These are phyloP conservation scores for Psylliodes chrysocephalus DNA, from an alignment of 2,888 invertebrate species.

Conservation along the genomic window DNA sequence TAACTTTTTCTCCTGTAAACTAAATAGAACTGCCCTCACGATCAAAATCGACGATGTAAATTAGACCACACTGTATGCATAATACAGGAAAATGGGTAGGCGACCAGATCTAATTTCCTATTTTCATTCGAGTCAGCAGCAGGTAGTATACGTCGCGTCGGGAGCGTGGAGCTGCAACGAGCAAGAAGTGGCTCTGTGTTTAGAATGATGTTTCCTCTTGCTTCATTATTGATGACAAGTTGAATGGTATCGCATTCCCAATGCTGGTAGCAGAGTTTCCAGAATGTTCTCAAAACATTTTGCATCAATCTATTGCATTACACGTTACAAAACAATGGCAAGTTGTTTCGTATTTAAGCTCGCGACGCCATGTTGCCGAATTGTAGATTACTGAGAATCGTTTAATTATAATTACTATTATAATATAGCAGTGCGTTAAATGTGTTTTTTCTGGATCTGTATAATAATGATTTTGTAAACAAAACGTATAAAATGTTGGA, in stretches of 20 bases:
- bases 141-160: too few relatives aligned
- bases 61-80: constrained; percentile 5
- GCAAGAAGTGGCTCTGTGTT: constrained; percentile 22
- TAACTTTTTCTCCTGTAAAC: too few relatives aligned
- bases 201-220: constrained; percentile 18
- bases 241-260: constrained; percentile 24
- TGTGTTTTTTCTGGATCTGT: too few relatives aligned
- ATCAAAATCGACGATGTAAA: not conserved
- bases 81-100: not conserved
- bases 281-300: constrained; percentile 11
- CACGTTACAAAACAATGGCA: constrained; percentile 19
- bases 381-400: too few relatives aligned
- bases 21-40: too few relatives aligned
- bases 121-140: not conserved
- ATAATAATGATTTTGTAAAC: too few relatives aligned
- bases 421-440: too few relatives aligned
- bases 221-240: constrained; percentile 22
- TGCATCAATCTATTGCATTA: constrained; percentile 2
- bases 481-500: too few relatives aligned
- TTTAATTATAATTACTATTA: too few relatives aligned
- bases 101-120: not conserved
- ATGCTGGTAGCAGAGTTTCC: constrained; percentile 15
- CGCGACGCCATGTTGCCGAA: too few relatives aligned
- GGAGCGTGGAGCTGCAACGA: not conserved
- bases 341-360: not conserved